A percentile compares a stretch with the other conserved stretches of the same genome.
phyloP scores from a whole-genome alignment of 2,888 invertebrate species.

The Drosophila sordidula region DNA sequence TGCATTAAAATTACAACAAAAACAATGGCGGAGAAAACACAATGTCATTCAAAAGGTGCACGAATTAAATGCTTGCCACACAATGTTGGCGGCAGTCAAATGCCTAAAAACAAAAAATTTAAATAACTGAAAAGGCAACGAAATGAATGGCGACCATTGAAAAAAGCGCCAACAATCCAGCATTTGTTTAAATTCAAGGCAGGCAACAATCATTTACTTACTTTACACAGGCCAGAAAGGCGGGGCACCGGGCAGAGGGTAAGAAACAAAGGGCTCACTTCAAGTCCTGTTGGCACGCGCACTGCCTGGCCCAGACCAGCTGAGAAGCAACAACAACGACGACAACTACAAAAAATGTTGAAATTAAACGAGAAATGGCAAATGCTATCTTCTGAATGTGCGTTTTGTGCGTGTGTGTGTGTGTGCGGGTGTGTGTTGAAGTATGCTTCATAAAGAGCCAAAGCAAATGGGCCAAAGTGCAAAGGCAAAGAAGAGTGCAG shows the following conservation, averaged over 20 bases:
- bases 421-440: constrained; percentile 55
- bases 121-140: constrained; percentile 37
- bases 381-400: constrained; percentile 47
- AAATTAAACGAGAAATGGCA: constrained; percentile 74
- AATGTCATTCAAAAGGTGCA: constrained; percentile 17
- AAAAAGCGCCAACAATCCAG: constrained; percentile 57
- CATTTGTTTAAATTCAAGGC: constrained; percentile 78
- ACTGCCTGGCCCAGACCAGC: constrained; percentile 4
- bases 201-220: constrained; percentile 69
- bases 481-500: constrained; percentile 55
- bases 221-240: constrained; percentile 14
- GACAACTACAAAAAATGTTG: constrained; percentile 65
- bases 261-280: constrained; percentile 45
- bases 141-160: constrained; percentile 45
- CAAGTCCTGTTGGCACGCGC: constrained; percentile 43
- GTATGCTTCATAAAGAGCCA: constrained; percentile 57
- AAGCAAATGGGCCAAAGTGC: constrained; percentile 39
- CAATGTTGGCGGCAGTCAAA: constrained; percentile 55
- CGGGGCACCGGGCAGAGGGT: neutral
- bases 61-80: constrained; percentile 12
- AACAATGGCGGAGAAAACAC: neutral
- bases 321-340: constrained; percentile 18
- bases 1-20: constrained; percentile 28
- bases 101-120: constrained; percentile 40
- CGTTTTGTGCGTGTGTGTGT: constrained; percentile 3